A percentile compares a stretch with the other conserved stretches of the same genome.
Conservation (phyloP, 2,888 invertebrate species). For the Amphipyra tragopoginis region DNA sequence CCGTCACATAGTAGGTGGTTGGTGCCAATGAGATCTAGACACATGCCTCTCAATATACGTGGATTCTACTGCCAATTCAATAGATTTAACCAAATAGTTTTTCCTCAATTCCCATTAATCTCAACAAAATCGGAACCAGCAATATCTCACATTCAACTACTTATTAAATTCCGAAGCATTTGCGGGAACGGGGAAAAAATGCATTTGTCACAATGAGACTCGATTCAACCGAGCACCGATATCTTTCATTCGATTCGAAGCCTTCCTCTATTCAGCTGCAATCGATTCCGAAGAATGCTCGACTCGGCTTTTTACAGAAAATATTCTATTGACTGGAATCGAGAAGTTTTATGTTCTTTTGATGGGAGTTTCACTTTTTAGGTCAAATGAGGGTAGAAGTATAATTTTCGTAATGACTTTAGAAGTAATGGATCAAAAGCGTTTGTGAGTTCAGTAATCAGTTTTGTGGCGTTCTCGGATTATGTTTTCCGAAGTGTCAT, state of each 20-base stretch:
- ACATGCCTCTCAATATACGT: background rate
- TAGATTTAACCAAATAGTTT: slow-evolving; percentile 14
- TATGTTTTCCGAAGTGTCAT: slow-evolving; percentile 24
- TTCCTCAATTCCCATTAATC: slow-evolving; percentile 24
- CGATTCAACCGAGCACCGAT: slow-evolving; percentile 55
- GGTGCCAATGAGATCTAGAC: no score
- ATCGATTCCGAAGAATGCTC: slow-evolving; percentile 56
- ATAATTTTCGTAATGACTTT: slow-evolving; percentile 48
- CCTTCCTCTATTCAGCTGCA: slow-evolving; percentile 53
- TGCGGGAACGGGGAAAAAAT: slow-evolving; percentile 53
- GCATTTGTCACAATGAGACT: slow-evolving; percentile 62
- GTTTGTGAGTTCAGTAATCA: slow-evolving; percentile 36
- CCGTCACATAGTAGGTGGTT: no score
- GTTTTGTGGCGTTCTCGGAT: slow-evolving; percentile 20
- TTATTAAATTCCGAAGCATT: slow-evolving; percentile 58
- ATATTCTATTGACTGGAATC: slow-evolving; percentile 51
- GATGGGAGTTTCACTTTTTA: slow-evolving; percentile 46
- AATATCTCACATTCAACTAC: slow-evolving; percentile 51
- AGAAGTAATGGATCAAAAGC: slow-evolving; percentile 56
- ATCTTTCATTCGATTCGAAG: slow-evolving; percentile 63
- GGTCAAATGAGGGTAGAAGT: slow-evolving; percentile 27
- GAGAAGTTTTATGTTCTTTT: slow-evolving; percentile 52
- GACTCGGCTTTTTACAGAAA: slow-evolving; percentile 54
- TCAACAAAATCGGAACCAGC: slow-evolving; percentile 34
- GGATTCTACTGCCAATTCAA: slow-evolving; percentile 5